phyloP scores from a whole-genome alignment of 2,797 vertebrate species.

The Vipera latastei region DNA sequence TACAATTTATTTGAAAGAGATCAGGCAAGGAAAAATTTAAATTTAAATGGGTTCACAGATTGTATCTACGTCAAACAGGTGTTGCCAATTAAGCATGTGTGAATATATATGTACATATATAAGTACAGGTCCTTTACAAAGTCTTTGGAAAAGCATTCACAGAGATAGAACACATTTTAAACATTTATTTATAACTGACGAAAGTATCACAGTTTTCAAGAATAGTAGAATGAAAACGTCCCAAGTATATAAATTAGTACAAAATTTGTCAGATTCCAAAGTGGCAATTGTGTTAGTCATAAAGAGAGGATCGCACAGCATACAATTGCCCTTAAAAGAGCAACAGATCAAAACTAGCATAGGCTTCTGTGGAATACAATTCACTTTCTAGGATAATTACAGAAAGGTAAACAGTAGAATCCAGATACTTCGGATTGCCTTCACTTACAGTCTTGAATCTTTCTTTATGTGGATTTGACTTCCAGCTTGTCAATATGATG shows the following conservation, averaged over 20 bases:
- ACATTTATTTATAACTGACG: not conserved
- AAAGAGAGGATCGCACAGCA: not conserved
- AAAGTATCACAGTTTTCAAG: not conserved
- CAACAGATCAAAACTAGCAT: not conserved
- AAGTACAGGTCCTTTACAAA: not conserved
- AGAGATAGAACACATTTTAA: not conserved
- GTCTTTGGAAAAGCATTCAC: not conserved
- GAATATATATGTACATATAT: not conserved
- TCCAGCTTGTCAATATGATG: not conserved
- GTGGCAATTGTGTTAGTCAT: not conserved
- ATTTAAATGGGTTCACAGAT: not conserved
- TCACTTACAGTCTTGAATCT: not conserved
- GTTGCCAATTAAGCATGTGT: not conserved
- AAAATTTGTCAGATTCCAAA: not conserved
- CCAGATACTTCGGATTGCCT: not conserved
- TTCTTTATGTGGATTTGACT: not conserved
- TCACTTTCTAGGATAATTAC: not conserved
- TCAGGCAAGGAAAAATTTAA: not conserved
- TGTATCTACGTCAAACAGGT: not conserved
- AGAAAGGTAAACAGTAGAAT: not conserved
- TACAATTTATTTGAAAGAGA: not conserved
- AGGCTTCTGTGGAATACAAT: not conserved
- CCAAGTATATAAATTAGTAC: not conserved
- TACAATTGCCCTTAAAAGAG: not conserved
- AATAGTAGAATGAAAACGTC: not conserved